phyloP scores from a whole-genome alignment of 2,113 vertebrate species.

The Myotis lucifugus region DNA sequence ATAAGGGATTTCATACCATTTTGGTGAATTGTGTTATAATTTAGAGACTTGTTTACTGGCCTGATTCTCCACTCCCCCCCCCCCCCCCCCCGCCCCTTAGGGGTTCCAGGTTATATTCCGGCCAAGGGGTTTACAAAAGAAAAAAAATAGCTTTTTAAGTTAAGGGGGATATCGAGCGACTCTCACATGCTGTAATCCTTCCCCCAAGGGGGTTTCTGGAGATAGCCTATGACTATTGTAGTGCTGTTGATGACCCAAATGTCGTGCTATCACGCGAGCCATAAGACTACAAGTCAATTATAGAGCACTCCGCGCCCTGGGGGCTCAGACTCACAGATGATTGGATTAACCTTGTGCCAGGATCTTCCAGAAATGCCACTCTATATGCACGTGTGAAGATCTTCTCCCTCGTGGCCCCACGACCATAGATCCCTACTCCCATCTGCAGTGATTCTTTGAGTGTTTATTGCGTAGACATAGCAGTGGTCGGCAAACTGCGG shows the following conservation, averaged over 20 bases:
- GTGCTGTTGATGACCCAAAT: too few species aligned
- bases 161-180: background rate
- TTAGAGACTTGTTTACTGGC: background rate
- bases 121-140: background rate
- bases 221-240: too few species aligned
- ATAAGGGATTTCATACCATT: background rate
- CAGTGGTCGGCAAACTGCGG: too few species aligned
- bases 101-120: background rate
- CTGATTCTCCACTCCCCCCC: background rate
- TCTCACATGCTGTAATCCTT: background rate
- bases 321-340: too few species aligned
- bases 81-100: too few species aligned
- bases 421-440: background rate
- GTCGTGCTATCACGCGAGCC: too few species aligned
- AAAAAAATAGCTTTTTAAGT: background rate
- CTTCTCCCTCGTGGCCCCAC: background rate
- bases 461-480: too few species aligned
- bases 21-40: background rate
- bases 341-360: too few species aligned
- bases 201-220: background rate
- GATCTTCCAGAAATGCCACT: too few species aligned
- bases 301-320: too few species aligned
- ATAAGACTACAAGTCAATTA: too few species aligned
- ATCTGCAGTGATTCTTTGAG: too few species aligned
- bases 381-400: background rate